phyloP scores from a whole-genome alignment of 2,888 invertebrate species.

The Herminia tarsipennalis region DNA sequence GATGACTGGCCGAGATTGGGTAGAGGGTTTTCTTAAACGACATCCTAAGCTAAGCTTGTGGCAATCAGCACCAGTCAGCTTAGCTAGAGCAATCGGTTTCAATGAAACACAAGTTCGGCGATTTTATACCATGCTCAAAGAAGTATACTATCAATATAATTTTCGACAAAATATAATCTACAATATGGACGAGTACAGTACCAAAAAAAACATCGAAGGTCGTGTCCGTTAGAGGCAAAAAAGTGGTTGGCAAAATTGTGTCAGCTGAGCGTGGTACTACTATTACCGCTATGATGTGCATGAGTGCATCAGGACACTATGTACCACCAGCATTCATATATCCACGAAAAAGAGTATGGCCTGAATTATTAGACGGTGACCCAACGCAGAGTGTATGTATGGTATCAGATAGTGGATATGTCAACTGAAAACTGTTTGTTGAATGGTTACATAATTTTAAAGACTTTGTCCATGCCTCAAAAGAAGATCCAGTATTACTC shows the following conservation, averaged over 20 bases:
- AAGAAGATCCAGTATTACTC: too few relatives aligned
- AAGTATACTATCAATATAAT: background rate
- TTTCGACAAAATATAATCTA: slow-evolving; percentile 15
- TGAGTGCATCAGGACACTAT: slow-evolving; percentile 44
- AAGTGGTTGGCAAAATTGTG: slow-evolving; percentile 34
- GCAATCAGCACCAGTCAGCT: background rate
- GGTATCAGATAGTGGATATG: too few relatives aligned
- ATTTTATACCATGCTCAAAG: background rate
- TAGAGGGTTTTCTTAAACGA: too few relatives aligned
- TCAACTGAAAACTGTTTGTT: too few relatives aligned
- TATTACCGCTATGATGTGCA: slow-evolving; percentile 39
- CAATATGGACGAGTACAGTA: slow-evolving; percentile 31
- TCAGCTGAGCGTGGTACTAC: slow-evolving; percentile 36
- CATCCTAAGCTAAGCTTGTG: background rate
- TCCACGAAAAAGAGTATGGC: slow-evolving; percentile 37
- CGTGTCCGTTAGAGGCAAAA: slow-evolving; percentile 40
- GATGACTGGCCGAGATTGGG: too few relatives aligned
- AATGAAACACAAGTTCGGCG: background rate
- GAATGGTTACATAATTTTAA: too few relatives aligned
- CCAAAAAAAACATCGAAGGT: slow-evolving; percentile 44
- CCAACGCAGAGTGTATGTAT: too few relatives aligned
- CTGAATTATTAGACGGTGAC: too few relatives aligned
- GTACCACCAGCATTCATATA: slow-evolving; percentile 50
- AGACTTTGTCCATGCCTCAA: too few relatives aligned
- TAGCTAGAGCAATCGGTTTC: slow-evolving; percentile 3